Evolutionary conservation across 2,888 invertebrate species (phyloP), one percentile per base, ranked within the genome.

Genomic region (Mesorhabditis sp.): DNA sequence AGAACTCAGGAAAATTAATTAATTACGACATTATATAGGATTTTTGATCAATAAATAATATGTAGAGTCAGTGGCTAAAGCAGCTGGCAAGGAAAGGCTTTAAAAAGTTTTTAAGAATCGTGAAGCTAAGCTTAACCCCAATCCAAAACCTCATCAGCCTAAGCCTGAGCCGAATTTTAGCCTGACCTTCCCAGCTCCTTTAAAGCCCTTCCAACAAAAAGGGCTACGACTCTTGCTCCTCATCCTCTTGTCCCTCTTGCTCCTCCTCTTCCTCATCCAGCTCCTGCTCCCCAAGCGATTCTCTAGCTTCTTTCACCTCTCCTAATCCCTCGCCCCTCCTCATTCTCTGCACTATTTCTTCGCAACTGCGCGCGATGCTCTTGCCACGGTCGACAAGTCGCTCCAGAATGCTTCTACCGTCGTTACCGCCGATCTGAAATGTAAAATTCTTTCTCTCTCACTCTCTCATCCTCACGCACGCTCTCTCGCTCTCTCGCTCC

Each of bases 321-420:
- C 58, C n/a, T n/a, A 50, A n/a, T n/a, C 58, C 58, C 7, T 50
- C 58, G 58, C 58, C 58, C 10, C 58, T 10, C 7, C 58, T 63
- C 43, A 72, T 63, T n/a, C 73, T 74, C 5, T 70, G 72, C 10
- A 82, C 79, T 45, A 83, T 76, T 67, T 80, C 81, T 67, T 82
- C 82, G 58, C 83, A 83, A 6, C 80, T 80, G 64, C 79, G 79
- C 63, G 82, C 82, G 65, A 82, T 76, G 15, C 75, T 76, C 64
- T 74, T 72, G n/a, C 82, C 82, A 5, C 78, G 72, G 43, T 74
- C 72, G n/a, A 82, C 70, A 15, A 82, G 75, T 62, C 75, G 72
- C 80, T 73, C 73, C 74, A 75, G 4, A 61, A 67, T 42, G 68
- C 67, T 50, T 66, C 67, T 28, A 67, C 70, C 63, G 61, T 45